Base-by-base conservation (phyloP, 2,797 vertebrate species). In the Sebastes elongatus region DNA sequence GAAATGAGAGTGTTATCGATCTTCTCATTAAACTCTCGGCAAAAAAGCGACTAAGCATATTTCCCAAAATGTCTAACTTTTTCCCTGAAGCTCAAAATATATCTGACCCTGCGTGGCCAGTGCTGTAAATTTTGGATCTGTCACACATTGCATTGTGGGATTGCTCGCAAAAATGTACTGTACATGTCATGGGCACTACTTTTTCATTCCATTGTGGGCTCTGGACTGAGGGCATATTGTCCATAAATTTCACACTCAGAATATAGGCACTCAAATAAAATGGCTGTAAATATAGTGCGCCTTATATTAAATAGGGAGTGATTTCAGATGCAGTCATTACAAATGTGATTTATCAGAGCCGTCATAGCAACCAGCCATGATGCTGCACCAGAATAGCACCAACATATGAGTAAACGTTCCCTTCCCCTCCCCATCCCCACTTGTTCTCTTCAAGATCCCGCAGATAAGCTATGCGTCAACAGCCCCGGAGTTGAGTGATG, bases 401-500 rank as follows among this genome's bases (percentile, higher is more conserved):
- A 65, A 30, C 79, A 78, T 25, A 73, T 22, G 20, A 85, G 32
- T 90, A 64, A 92, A 74, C 18, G 1, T 86, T 57, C 8, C 55
- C 18, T 65, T 55, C 56, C 27, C 62, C 33, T 80, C 42, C 76
- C 55, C 60, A 2, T 66, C 42, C 25, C 22, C 32, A 65, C 25
- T 67, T 94, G 22, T 82, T 76, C 61, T 88, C 75, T 57, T 75
- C 49, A 92, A 99, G 99, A 99, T 99, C 91, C 99, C 99, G 2
- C 99, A 99, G 95, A 98, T 99, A 92, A 99, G 99, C 95, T 99
- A 99, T 30, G 98, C 97, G 16, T 99, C 99, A 76, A 99, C 98
- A 1, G 99, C 98, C 68, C 98, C 99, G 0, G 99, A 99, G 94
- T 84, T 99, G 94, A 99, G 99, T 32, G 99, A 99, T 33, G 98